Evolutionary conservation across 1,140 invertebrate species (phyloP), one percentile per base, ranked within the genome.

Genomic region (Dendroctonus valens): DNA sequence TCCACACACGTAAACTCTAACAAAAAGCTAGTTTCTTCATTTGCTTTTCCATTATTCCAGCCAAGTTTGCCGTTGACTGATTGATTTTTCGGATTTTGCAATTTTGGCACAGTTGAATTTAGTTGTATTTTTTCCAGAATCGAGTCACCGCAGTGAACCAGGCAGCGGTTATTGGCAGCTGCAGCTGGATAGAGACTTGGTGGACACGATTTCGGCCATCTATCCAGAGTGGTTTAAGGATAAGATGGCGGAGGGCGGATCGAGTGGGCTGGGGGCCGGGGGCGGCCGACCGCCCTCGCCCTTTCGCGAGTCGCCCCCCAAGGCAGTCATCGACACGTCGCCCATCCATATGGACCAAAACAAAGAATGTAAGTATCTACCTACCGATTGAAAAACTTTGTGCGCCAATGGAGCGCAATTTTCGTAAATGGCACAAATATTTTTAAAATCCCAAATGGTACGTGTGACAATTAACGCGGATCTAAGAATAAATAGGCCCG

Each of bases 331-430:
- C 72, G 96, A 97, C 80, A 93, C 94, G 76, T 93, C 92, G 67
- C 95, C 95, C 7, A 83, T 74, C 86, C 91, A 50, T 75, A 94
- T 97, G 88, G 93, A 96, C 79, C 94, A 94, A 77, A 97, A 98
- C 80, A 97, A 97, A 86, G 94, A 97, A 89, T 97, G 95, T 98
- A 81, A 94, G 91, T 67, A 15, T 4, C 5, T 6, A 52, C 12
- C 8, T 46, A 11, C 4, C 8, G 12, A 46, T n/a, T 5, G 41
- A 59, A n/a, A 39, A 9, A 37, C 14, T 26, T 14, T n/a, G 14
- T 8, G 14, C 50, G 12, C 50, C 50, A 52, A 6, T 52, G 50
- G 14, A 52, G 26, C 50, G 5, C 14, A 26, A 6, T 6, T 52
- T 52, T 52, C 50, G 50, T 12, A 52, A 52, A 52, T 26, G 50